Evolutionary conservation across 1,140 invertebrate species (phyloP), one percentile per base, ranked within the genome.

Genomic region (Dreissena rostriformis): DNA sequence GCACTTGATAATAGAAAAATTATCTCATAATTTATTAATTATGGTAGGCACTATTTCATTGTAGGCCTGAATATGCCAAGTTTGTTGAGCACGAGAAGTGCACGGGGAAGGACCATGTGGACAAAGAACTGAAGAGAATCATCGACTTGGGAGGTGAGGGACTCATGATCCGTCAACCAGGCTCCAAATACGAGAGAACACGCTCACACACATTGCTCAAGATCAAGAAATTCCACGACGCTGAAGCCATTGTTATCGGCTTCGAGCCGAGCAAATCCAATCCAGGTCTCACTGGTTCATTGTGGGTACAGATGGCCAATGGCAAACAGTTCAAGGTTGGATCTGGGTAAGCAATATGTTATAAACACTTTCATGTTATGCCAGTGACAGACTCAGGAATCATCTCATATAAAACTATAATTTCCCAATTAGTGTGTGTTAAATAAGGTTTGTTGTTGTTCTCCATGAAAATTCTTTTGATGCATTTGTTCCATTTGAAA

Each of bases 201-300:
- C 65, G 91, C 55, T 92, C 91, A 14, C 83, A 87, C 26, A 91
- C 91, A 51, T 68, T 92, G 52, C 86, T 92, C 4, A 92, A 92
- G 79, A 88, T 92, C 19, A 92, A 92, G 86, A 92, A 89, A 73
- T 92, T 92, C 80, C 89, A 92, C 86, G 91, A 92, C 89, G 91
- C 91, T 57, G 91, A 92, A 89, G 91, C 91, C 19, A 68, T 88
- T 57, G 91, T 92, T 0, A 87, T 92, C 77, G 91, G 91, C 24
- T 90, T 90, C 83, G 88, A 90, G 17, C 86, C 86, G 55, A 89
- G 91, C 24, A 92, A 91, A 82, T 88, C 89, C 55, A 90, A 90
- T 74, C 83, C 83, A 24, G 85, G 86, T 71, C 72, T 83, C 24
- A 87, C 86, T 53, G 91, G 91, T 79, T 88, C 91, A 28, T 82